Evolutionary conservation across 2,888 invertebrate species (phyloP), one percentile per base, ranked within the genome.

Genomic region (Metacarcinus magister): DNA sequence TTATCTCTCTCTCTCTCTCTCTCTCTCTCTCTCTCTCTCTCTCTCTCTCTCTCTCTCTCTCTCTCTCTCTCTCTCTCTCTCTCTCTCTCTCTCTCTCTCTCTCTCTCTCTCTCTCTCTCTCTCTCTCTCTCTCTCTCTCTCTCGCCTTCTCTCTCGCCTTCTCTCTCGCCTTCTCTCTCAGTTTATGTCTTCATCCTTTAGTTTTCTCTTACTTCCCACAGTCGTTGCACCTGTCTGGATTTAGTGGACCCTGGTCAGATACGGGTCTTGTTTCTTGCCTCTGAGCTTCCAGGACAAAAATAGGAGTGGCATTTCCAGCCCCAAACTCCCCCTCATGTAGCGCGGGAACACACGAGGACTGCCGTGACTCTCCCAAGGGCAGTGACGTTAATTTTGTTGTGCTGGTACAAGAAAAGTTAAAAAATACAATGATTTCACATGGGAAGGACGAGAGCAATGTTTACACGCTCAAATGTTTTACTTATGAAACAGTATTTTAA

Each of bases 31-130:
- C 43, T 32, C 43, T 43, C 32, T 32, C 32, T 89, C 43, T 32
- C 43, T 89, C 16, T 43, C 19, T 89, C 32, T 89, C 39, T 32
- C 16, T 16, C 16, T 23, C 16, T 32, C 89, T 89, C 43, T 89
- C 16, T 43, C 43, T 43, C 43, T 89, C 89, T 16, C 39, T 89
- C 32, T 89, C 3, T 46, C 8, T 43, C 46, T 91, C 43, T 67
- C 67, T 67, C 67, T 67, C 67, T 67, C 67, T 67, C 67, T 67
- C 67, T 67, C 67, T 67, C 44, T 91, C 91, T 91, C 91, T 91
- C 91, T 91, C 91, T 91, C 91, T 91, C 91, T 91, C 91, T 91
- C 91, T 91, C 91, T 91, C 91, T 91, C 91, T 91, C 91, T 91
- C 91, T 91, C 46, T 90, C 90, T 90, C 90, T 90, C 39, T 46